Percentiles rank a stretch among this genome's conserved stretches.
Evolutionary conservation across 2,888 invertebrate species (phyloP).

Genomic region (Embidobia sp.): DNA sequence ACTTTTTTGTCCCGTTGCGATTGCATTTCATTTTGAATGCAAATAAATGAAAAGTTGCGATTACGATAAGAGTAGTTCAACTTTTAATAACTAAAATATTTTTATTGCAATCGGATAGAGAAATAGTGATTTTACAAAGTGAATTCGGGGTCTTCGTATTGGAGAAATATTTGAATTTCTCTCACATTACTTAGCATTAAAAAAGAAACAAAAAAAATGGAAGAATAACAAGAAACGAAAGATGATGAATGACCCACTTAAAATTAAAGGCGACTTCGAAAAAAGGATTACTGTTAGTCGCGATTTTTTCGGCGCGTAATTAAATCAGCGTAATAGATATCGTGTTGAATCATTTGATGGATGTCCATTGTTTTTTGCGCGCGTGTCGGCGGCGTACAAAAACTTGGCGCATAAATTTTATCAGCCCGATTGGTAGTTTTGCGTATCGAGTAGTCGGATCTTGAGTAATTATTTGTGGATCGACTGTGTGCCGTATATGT

Average conservation of each 20-base stretch:
- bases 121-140: no score
- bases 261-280: constrained; percentile 9
- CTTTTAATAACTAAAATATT: no score
- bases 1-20: no score
- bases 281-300: constrained; percentile 35
- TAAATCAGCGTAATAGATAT: constrained; percentile 54
- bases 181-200: no score
- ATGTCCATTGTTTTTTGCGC: constrained; percentile 41
- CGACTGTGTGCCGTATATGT: constrained; percentile 49
- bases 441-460: constrained; percentile 57
- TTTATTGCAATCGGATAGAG: no score
- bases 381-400: constrained; percentile 7
- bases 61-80: no score
- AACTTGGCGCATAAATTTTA: constrained; percentile 45
- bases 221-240: not conserved
- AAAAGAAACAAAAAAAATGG: no score
- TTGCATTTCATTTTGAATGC: no score
- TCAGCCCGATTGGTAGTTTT: constrained; percentile 46
- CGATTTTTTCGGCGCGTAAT: constrained; percentile 27
- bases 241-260: constrained; percentile 18
- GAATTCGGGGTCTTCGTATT: no score
- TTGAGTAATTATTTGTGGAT: constrained; percentile 56
- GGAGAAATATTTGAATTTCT: no score
- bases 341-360: constrained; percentile 44
- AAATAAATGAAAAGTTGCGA: no score